phyloP scores from a whole-genome alignment of 2,888 invertebrate genomes.

The Machimus rusticus region DNA sequence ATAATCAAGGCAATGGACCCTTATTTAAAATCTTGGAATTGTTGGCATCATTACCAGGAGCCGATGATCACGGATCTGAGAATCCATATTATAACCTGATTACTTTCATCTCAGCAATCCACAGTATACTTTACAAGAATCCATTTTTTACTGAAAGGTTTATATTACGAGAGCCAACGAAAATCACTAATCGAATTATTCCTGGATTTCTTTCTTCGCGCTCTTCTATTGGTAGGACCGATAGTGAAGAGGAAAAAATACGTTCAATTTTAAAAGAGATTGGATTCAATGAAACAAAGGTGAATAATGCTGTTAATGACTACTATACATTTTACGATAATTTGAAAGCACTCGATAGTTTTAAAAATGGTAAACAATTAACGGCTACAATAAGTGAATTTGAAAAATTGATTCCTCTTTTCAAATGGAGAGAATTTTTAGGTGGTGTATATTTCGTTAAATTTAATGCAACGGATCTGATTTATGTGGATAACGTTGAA shows the following conservation, averaged over 20 bases:
- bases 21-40: slow-evolving; percentile 25
- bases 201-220: neutral
- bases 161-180: neutral
- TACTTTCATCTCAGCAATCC: too few species aligned
- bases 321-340: neutral
- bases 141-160: too few species aligned
- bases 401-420: neutral
- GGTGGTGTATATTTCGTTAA: too few species aligned
- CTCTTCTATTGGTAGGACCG: neutral
- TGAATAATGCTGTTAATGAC: neutral
- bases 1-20: slow-evolving; percentile 46
- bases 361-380: neutral
- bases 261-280: neutral
- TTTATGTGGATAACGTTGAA: too few species aligned
- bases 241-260: neutral
- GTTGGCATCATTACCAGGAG: slow-evolving; percentile 47
- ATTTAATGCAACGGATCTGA: too few species aligned
- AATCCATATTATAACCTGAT: too few species aligned
- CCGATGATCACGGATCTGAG: too few species aligned
- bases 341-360: neutral
- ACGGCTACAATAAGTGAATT: neutral
- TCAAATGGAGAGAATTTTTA: neutral
- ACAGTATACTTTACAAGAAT: too few species aligned
- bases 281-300: neutral
- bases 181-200: neutral